A percentile compares a stretch with the other conserved stretches of the same genome.
Conservation (phyloP, 2,797 vertebrate species). For the Micrastur ruficollis region DNA sequence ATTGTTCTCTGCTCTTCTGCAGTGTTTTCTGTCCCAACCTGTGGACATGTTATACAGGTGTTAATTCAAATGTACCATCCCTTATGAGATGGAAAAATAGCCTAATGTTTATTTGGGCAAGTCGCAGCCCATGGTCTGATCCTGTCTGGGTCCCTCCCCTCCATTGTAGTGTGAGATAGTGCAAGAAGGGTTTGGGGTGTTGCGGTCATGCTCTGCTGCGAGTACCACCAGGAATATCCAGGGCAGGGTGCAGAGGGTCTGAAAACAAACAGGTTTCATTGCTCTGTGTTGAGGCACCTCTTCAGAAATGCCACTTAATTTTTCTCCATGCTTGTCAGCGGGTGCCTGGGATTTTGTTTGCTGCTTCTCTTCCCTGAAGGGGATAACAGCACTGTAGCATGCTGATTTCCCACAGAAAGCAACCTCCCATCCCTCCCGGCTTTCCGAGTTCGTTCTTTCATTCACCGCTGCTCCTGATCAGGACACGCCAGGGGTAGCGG, state of each 20-base stretch:
- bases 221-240: rapidly evolving
- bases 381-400: neutral
- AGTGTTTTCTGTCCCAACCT: neutral
- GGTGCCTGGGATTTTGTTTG: neutral
- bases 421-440: neutral
- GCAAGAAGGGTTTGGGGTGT: neutral
- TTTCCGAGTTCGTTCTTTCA: rapidly evolving
- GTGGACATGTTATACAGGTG: rapidly evolving
- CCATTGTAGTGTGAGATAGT: no score
- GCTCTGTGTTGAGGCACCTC: neutral
- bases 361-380: neutral
- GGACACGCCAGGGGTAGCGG: rapidly evolving
- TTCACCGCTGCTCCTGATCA: rapidly evolving
- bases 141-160: neutral
- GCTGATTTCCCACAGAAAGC: neutral
- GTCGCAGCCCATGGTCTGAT: neutral
- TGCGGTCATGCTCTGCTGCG: neutral
- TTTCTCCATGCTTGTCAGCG: neutral
- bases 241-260: neutral
- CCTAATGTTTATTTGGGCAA: neutral
- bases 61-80: neutral
- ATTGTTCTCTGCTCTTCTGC: neutral
- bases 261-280: neutral
- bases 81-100: neutral
- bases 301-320: neutral